Percentiles rank a stretch among this genome's conserved stretches.
These are phyloP conservation scores for Psephotus haematonotus DNA, from an alignment of 2,113 vertebrate genomes.

Conservation along the genomic window DNA sequence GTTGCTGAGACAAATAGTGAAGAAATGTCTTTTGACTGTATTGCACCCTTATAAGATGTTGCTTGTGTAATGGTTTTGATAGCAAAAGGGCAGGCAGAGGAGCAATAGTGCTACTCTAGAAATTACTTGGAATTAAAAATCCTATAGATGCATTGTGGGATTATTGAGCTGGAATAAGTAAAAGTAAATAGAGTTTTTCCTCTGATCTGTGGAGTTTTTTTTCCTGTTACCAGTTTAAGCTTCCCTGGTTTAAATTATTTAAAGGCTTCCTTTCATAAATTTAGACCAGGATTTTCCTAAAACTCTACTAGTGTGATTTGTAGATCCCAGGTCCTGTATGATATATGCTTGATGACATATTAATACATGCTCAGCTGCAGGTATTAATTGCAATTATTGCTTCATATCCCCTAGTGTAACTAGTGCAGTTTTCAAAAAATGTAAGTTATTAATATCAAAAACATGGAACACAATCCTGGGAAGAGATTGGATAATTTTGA, in stretches of 20 bases:
- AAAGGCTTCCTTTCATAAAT: conserved; percentile 9
- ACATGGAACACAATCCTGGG: not conserved
- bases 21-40: not conserved
- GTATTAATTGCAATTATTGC: not conserved
- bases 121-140: not conserved
- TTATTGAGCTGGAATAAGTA: conserved; percentile 4
- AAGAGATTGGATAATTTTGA: not conserved
- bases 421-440: not conserved
- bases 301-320: not conserved
- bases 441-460: not conserved
- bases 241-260: conserved; percentile 19
- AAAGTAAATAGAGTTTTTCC: conserved; percentile 6
- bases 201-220: not conserved
- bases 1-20: not conserved
- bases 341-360: not conserved
- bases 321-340: not conserved
- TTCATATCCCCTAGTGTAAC: not conserved
- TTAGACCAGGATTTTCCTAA: conserved; percentile 34
- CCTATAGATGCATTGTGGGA: not conserved
- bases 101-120: not conserved
- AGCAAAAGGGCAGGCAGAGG: not conserved
- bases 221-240: conserved; percentile 33
- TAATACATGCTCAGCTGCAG: not conserved
- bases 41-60: not conserved
- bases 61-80: not conserved